These are phyloP conservation scores for Hylia prasina DNA, from an alignment of 2,113 vertebrate genomes.

Conservation along the genomic window DNA sequence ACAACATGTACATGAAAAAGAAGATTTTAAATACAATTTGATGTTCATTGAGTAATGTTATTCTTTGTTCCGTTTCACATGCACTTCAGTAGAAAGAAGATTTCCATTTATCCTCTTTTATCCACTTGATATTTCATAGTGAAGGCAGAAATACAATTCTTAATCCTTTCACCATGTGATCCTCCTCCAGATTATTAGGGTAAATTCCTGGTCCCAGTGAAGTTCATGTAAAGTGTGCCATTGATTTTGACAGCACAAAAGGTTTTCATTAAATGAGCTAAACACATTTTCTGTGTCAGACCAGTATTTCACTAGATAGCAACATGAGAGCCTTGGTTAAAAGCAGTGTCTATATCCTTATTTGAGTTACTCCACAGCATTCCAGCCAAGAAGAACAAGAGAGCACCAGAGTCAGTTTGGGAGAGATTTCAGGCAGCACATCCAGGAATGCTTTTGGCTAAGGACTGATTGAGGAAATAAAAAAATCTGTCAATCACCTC, in stretches of 20 bases:
- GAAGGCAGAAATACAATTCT: conserved; percentile 50
- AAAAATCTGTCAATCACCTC: too few species aligned
- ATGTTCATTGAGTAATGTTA: background rate
- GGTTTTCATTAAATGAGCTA: conserved; percentile 45
- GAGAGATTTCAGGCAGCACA: background rate
- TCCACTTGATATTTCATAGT: conserved; percentile 46
- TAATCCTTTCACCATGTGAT: conserved; percentile 49
- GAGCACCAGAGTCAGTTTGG: background rate
- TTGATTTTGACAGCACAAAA: conserved; percentile 40
- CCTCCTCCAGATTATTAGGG: conserved; percentile 43
- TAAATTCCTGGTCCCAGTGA: conserved; percentile 22
- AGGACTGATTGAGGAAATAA: background rate
- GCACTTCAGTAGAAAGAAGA: conserved; percentile 19
- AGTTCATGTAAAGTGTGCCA: conserved; percentile 32
- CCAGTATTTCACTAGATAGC: conserved; percentile 12
- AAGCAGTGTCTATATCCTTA: background rate
- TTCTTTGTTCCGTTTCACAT: background rate
- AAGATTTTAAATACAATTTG: background rate
- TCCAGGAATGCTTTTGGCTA: background rate
- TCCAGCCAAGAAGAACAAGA: conserved; percentile 12
- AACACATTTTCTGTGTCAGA: conserved; percentile 42
- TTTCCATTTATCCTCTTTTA: conserved; percentile 44
- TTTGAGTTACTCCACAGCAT: conserved; percentile 9
- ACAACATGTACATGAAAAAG: background rate
- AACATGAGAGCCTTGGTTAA: background rate